These are phyloP conservation scores for Nylanderia fulva DNA, from an alignment of 1,140 invertebrate species.

Conservation along the genomic window DNA sequence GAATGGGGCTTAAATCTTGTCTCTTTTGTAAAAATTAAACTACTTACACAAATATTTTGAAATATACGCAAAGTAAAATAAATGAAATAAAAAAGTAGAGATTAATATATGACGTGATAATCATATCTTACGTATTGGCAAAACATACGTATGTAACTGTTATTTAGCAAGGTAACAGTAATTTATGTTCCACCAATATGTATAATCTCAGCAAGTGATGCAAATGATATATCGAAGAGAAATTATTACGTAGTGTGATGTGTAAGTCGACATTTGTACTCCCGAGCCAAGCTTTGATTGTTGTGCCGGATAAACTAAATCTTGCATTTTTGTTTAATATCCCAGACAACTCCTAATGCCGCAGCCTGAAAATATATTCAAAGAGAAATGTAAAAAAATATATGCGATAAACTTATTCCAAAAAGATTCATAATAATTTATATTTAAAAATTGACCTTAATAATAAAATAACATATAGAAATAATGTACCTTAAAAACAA, in stretches of 20 bases:
- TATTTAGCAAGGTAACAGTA: neutral
- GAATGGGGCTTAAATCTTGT: slow-evolving; percentile 18
- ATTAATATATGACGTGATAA: slow-evolving; percentile 29
- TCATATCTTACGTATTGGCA: neutral
- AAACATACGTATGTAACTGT: slow-evolving; percentile 17
- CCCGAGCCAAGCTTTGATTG: slow-evolving; percentile 44
- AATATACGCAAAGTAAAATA: neutral
- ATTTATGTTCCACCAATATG: slow-evolving; percentile 14
- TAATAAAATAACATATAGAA: neutral
- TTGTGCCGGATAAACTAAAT: slow-evolving; percentile 47
- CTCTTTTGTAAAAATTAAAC: slow-evolving; percentile 56
- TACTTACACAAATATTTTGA: slow-evolving; percentile 1
- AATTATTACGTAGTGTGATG: slow-evolving; percentile 35
- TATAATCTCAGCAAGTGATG: slow-evolving; percentile 11
- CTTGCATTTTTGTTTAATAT: slow-evolving; percentile 24
- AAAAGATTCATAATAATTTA: neutral
- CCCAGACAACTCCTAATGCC: neutral
- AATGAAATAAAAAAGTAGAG: neutral
- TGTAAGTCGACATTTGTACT: slow-evolving; percentile 68
- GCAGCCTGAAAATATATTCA: slow-evolving; percentile 46
- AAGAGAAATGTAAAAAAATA: neutral
- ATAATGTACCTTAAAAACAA: slow-evolving; percentile 48
- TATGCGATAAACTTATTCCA: neutral
- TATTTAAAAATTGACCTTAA: neutral
- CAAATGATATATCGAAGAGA: slow-evolving; percentile 31